These are phyloP conservation scores for Erpetoichthys calabaricus DNA, from an alignment of 2,797 vertebrate species.

Conservation along the genomic window DNA sequence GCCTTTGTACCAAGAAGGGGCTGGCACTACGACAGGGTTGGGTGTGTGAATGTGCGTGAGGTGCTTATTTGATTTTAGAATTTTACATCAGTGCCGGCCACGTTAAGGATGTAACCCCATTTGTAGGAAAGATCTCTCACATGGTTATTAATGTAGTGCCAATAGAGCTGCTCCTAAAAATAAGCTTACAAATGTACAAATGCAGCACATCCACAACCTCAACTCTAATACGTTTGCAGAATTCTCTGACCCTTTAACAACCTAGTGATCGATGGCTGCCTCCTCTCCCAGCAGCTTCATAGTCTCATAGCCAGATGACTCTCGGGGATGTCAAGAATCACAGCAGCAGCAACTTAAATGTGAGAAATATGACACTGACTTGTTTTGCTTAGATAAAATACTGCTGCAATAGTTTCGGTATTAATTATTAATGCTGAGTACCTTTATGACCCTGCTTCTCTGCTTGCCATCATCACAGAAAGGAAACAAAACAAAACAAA, in stretches of 20 bases:
- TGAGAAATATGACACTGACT: slow-evolving; percentile 27
- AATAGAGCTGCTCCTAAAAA: too few species aligned
- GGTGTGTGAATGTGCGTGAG: too few species aligned
- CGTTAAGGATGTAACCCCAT: too few species aligned
- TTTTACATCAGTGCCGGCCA: too few species aligned
- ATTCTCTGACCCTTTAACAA: slow-evolving; percentile 1
- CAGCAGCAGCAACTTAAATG: slow-evolving; percentile 19
- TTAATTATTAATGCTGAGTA: slow-evolving; percentile 65
- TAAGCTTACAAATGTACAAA: too few species aligned
- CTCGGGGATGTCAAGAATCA: slow-evolving; percentile 22
- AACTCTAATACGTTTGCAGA: not conserved
- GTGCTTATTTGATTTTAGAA: too few species aligned
- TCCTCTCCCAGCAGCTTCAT: slow-evolving; percentile 10
- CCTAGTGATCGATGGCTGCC: slow-evolving; percentile 15
- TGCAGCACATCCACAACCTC: too few species aligned
- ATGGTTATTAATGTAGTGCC: too few species aligned
- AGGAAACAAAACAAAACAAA: slow-evolving; percentile 15
- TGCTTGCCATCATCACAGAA: slow-evolving; percentile 43
- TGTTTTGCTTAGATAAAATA: slow-evolving; percentile 47
- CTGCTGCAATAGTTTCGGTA: slow-evolving; percentile 55
- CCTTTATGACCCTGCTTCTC: slow-evolving; percentile 49
- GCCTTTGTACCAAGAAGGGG: too few species aligned
- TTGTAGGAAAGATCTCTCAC: too few species aligned
- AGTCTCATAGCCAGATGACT: slow-evolving; percentile 8
- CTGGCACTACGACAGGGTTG: too few species aligned